These are phyloP conservation scores for Acrocephalus kingi DNA, from an alignment of 2,113 vertebrate species.

Conservation along the genomic window DNA sequence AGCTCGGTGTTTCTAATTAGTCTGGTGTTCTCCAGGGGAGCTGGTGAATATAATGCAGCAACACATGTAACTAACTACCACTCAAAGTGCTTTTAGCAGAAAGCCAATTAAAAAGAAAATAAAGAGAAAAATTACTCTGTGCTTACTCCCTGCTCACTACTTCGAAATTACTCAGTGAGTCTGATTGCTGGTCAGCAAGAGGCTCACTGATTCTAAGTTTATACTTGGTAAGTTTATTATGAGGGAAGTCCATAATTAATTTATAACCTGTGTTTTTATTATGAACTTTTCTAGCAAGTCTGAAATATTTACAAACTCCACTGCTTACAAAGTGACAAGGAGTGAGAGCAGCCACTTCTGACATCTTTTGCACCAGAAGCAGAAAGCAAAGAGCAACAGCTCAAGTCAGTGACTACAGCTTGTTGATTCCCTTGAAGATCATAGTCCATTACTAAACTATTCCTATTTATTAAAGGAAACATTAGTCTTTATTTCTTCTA, in stretches of 20 bases:
- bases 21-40: not conserved
- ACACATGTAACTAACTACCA: not conserved
- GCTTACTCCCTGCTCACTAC: not conserved
- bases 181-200: not conserved
- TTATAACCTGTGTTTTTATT: not conserved
- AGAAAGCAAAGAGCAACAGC: not conserved
- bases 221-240: not conserved
- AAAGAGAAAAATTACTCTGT: not conserved
- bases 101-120: constrained; percentile 30
- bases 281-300: not conserved
- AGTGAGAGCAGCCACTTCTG: not conserved
- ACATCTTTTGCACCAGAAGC: not conserved
- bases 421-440: not conserved
- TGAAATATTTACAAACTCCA: not conserved
- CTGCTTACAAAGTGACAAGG: rapidly evolving
- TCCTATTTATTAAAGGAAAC: not conserved
- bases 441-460: not conserved
- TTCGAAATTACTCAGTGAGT: not conserved
- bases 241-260: not conserved
- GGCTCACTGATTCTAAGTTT: not conserved
- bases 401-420: not conserved
- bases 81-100: not conserved
- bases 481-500: not conserved
- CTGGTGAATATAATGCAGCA: not conserved
- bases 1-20: constrained; percentile 54